Evolutionary conservation across 92 coral and sea anemone genomes (phyloP).

Genomic region (Umimayanthus kanabou): DNA sequence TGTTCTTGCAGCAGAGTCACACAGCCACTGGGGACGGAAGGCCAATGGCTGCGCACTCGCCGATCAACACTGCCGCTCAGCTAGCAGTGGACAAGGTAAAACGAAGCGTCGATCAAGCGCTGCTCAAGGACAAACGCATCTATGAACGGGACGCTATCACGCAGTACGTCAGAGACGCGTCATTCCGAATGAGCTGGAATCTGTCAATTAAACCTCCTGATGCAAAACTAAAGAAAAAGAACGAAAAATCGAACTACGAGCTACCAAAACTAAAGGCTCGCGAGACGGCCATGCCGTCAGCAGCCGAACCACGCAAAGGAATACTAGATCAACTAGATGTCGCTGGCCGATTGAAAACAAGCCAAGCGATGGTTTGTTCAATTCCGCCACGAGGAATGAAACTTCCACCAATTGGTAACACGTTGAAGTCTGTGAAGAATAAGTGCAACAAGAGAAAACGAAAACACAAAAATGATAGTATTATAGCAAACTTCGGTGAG

Average conservation of each 20-base stretch:
- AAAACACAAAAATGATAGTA: neutral
- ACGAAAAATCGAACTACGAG: slow-evolving; percentile 43
- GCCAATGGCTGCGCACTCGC: slow-evolving; percentile 28
- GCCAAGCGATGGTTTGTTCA: neutral
- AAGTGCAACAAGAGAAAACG: slow-evolving; percentile 12
- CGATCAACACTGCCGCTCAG: slow-evolving; percentile 37
- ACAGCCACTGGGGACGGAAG: neutral
- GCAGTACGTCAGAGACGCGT: slow-evolving; percentile 60
- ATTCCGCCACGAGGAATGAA: neutral
- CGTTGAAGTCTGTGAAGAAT: neutral
- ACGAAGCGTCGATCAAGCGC: slow-evolving; percentile 65
- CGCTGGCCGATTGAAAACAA: slow-evolving; percentile 3
- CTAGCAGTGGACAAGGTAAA: slow-evolving; percentile 57
- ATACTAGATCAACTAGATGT: slow-evolving; percentile 24
- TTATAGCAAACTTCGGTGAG: neutral
- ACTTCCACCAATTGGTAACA: slow-evolving; percentile 27
- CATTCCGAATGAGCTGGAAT: slow-evolving; percentile 62
- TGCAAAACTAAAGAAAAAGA: slow-evolving; percentile 17
- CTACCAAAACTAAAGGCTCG: slow-evolving; percentile 49
- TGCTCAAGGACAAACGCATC: slow-evolving; percentile 56
- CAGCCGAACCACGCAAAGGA: slow-evolving; percentile 25
- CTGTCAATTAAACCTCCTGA: slow-evolving; percentile 65
- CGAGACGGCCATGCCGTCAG: slow-evolving; percentile 26
- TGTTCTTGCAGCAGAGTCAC: neutral
- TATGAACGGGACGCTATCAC: slow-evolving; percentile 51